Percentiles rank a stretch among this genome's conserved stretches.
phyloP scores from a whole-genome alignment of 2,888 invertebrate genomes.

The Scaeva pyrastri region DNA sequence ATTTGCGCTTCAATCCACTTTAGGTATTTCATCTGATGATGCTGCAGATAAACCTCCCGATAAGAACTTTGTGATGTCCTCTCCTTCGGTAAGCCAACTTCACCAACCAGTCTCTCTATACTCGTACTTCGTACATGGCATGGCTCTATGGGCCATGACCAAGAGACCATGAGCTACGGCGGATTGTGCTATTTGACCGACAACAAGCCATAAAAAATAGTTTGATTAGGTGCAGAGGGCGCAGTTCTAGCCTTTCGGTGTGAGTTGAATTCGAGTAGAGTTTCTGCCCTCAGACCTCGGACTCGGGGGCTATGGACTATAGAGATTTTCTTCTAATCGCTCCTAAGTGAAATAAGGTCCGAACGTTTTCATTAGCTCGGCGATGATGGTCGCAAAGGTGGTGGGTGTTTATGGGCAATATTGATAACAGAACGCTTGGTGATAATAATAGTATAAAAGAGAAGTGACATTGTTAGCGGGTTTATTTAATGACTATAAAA shows the following conservation, averaged over 20 bases:
- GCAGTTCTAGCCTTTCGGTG: constrained; percentile 15
- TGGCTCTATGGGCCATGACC: neutral
- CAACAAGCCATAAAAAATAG: constrained; percentile 62
- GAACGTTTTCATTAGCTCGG: constrained; percentile 54
- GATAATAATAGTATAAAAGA: constrained; percentile 20
- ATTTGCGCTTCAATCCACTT: constrained; percentile 71
- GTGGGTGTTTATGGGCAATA: constrained; percentile 60
- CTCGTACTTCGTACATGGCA: too few relatives aligned
- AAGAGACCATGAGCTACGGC: constrained; percentile 4
- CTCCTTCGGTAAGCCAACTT: neutral
- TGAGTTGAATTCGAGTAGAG: too few relatives aligned
- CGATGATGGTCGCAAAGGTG: neutral
- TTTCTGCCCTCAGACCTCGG: too few relatives aligned
- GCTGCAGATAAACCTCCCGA: constrained; percentile 66
- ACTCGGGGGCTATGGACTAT: neutral
- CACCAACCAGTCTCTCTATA: neutral
- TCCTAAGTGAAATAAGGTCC: constrained; percentile 65
- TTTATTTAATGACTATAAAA: constrained; percentile 11
- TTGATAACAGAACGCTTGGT: constrained; percentile 53
- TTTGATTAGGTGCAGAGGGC: constrained; percentile 36
- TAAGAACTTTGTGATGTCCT: constrained; percentile 55
- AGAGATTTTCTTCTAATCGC: constrained; percentile 53
- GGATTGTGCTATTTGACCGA: constrained; percentile 53
- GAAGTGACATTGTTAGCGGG: constrained; percentile 33
- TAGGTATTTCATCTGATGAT: constrained; percentile 75